These are phyloP conservation scores for Melanotaenia nigrans DNA, from an alignment of 2,797 vertebrate species.

Conservation along the genomic window DNA sequence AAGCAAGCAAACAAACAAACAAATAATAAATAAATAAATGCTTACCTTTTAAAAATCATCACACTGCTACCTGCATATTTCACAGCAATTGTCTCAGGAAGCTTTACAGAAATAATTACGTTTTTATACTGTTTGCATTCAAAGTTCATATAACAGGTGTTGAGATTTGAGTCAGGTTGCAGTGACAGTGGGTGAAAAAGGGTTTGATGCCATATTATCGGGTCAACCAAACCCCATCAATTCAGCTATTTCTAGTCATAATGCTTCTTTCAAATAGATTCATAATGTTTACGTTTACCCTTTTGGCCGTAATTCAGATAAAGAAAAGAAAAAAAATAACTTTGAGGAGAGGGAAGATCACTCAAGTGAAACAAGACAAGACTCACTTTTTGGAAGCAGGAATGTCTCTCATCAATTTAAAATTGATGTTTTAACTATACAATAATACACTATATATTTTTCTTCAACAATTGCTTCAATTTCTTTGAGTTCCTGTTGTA, in stretches of 20 bases:
- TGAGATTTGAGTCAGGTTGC: neutral
- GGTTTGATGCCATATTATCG: neutral
- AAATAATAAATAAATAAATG: constrained; percentile 5
- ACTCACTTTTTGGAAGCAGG: neutral
- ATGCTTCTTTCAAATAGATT: neutral
- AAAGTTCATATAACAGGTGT: neutral
- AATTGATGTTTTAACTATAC: neutral
- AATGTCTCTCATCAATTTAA: neutral
- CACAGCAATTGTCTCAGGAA: neutral
- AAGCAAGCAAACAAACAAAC: neutral
- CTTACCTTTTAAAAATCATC: neutral
- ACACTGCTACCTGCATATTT: neutral
- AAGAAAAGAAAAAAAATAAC: neutral
- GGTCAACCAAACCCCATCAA: neutral
- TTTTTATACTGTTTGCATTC: neutral
- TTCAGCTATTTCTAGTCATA: neutral
- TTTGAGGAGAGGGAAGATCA: neutral
- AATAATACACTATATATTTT: constrained; percentile 1
- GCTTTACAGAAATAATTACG: neutral
- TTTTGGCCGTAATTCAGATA: neutral
- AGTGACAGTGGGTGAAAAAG: neutral
- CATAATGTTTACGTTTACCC: neutral
- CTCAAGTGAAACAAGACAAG: neutral
- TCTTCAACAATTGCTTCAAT: neutral
- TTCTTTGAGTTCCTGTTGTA: neutral